Percentiles rank a stretch among this genome's conserved stretches.
These are phyloP conservation scores for Brassicogethes aeneus DNA, from an alignment of 2,888 invertebrate genomes.

Conservation along the genomic window DNA sequence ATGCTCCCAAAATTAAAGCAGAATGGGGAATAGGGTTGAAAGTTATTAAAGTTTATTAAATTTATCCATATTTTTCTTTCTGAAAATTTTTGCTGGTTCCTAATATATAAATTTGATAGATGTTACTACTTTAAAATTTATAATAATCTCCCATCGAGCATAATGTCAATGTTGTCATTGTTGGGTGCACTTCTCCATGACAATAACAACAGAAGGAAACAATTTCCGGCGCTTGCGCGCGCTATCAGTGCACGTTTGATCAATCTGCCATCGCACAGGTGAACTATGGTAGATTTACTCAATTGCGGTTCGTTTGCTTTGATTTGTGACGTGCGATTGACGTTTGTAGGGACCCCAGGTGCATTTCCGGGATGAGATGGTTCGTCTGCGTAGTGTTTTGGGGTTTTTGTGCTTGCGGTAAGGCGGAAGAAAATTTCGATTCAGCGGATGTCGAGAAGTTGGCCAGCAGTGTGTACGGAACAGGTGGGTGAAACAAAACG, in stretches of 20 bases:
- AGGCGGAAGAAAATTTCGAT: constrained; percentile 18
- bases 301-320: background rate
- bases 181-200: constrained; percentile 15
- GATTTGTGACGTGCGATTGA: background rate
- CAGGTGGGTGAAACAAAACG: too few species aligned
- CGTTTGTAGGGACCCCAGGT: background rate
- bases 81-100: too few species aligned
- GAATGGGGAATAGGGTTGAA: too few species aligned
- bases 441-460: constrained; percentile 24
- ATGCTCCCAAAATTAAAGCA: too few species aligned
- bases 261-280: constrained; percentile 26
- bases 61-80: too few species aligned
- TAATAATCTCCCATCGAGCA: too few species aligned
- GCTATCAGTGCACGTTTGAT: constrained; percentile 29
- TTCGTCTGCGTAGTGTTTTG: constrained; percentile 6
- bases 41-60: too few species aligned
- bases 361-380: constrained; percentile 10
- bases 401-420: constrained; percentile 7
- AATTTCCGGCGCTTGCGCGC: constrained; percentile 26
- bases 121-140: too few species aligned
- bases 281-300: constrained; percentile 9
- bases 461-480: constrained; percentile 25
- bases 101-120: too few species aligned
- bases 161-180: constrained; percentile 24
- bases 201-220: constrained; percentile 19